phyloP scores from a whole-genome alignment of 2,888 invertebrate genomes.

The Byasa hedistus region DNA sequence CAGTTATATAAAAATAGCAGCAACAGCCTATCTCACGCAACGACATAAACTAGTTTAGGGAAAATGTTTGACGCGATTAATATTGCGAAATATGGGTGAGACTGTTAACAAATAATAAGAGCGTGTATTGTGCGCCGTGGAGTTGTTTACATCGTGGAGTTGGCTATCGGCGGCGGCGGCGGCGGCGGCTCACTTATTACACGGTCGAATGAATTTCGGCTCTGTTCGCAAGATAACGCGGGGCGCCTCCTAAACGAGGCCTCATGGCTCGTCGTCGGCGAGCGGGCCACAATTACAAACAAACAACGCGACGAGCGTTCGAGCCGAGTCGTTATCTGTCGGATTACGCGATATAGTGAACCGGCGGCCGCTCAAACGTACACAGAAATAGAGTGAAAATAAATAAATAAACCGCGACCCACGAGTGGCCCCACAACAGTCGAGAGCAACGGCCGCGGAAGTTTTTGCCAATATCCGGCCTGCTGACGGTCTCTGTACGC shows the following conservation, averaged over 20 bases:
- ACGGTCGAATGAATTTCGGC: conserved; percentile 63
- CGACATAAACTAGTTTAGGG: background rate
- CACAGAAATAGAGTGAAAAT: conserved; percentile 47
- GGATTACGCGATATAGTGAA: conserved; percentile 50
- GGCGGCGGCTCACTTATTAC: conserved; percentile 59
- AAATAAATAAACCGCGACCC: conserved; percentile 53
- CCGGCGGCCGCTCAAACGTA: conserved; percentile 51
- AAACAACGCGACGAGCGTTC: conserved; percentile 55
- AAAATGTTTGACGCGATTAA: conserved; percentile 20
- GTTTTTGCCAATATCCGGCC: conserved; percentile 61
- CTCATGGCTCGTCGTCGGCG: conserved; percentile 52
- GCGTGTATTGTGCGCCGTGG: conserved; percentile 23
- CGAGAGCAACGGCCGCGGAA: conserved; percentile 61
- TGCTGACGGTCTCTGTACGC: conserved; percentile 36
- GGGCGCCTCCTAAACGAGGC: conserved; percentile 70
- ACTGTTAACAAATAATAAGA: conserved; percentile 27
- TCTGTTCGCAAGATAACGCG: conserved; percentile 64
- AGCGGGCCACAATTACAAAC: conserved; percentile 58
- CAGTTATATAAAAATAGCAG: too few species aligned
- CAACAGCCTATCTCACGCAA: conserved; percentile 1
- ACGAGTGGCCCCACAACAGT: conserved; percentile 47
- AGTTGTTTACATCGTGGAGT: conserved; percentile 39
- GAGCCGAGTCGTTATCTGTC: conserved; percentile 58
- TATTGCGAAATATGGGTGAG: conserved; percentile 14
- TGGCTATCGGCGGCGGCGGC: conserved; percentile 56